phyloP scores from a whole-genome alignment of 1,140 invertebrate genomes.

The Euborellia annulipes region DNA sequence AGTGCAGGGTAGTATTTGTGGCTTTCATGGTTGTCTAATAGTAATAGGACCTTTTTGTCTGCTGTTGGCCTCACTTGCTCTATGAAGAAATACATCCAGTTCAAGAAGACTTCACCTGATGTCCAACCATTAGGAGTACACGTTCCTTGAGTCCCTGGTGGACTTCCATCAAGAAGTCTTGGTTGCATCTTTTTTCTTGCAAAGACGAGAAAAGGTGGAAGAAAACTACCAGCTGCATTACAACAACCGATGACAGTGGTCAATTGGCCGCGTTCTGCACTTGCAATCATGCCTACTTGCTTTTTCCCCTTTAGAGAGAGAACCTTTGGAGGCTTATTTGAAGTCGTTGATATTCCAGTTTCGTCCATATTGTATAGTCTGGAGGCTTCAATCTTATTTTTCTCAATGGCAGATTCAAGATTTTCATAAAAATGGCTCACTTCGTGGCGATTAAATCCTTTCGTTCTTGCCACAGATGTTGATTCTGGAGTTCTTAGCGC shows the following conservation, averaged over 20 bases:
- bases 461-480: slow-evolving; percentile 18
- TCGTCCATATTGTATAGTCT: slow-evolving; percentile 25
- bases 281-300: slow-evolving; percentile 16
- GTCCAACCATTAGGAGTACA: slow-evolving; percentile 17
- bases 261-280: slow-evolving; percentile 19
- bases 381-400: slow-evolving; percentile 6
- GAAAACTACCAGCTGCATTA: slow-evolving; percentile 17
- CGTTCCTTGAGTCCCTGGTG: slow-evolving; percentile 12
- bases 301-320: slow-evolving; percentile 20
- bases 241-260: slow-evolving; percentile 15
- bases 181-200: slow-evolving; percentile 14
- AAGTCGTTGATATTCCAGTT: slow-evolving; percentile 21
- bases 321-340: slow-evolving; percentile 21
- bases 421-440: slow-evolving; percentile 19
- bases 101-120: slow-evolving; percentile 12
- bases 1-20: slow-evolving; percentile 16
- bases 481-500: slow-evolving; percentile 20
- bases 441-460: slow-evolving; percentile 18
- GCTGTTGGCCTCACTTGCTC: slow-evolving; percentile 13
- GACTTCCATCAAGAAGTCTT: slow-evolving; percentile 14
- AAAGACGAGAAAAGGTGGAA: slow-evolving; percentile 20
- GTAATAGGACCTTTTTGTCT: slow-evolving; percentile 17
- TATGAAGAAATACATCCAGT: slow-evolving; percentile 14
- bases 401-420: slow-evolving; percentile 4
- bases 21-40: slow-evolving; percentile 19